These are phyloP conservation scores for Acanthacorydalis orientalis DNA, from an alignment of 2,888 invertebrate species.

Conservation along the genomic window DNA sequence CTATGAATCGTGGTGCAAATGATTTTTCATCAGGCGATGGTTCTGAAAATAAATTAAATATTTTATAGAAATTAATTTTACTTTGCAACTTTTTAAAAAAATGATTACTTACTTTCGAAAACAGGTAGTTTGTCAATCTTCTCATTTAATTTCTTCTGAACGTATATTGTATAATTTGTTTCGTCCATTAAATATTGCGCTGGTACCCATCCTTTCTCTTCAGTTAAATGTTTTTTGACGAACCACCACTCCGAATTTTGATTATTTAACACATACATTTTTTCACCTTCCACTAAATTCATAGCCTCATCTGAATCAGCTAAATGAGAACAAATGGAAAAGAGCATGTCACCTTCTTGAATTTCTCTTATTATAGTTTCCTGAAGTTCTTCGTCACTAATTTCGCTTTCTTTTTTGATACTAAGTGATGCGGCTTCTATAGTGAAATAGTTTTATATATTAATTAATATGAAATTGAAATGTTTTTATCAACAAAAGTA, in stretches of 20 bases:
- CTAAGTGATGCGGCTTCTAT: conserved; percentile 27
- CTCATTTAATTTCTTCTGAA: conserved; percentile 77
- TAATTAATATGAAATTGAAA: too few relatives aligned
- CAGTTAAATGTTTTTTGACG: conserved; percentile 72
- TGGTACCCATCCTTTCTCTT: conserved; percentile 89
- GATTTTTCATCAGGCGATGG: conserved; percentile 62
- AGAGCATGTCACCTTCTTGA: conserved; percentile 60
- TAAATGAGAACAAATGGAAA: conserved; percentile 68
- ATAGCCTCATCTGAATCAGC: conserved; percentile 80
- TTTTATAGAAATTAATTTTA: neutral
- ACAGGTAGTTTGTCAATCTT: conserved; percentile 83
- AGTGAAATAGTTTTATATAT: conserved; percentile 6
- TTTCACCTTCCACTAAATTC: conserved; percentile 79
- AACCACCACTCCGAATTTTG: conserved; percentile 88
- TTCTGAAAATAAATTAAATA: conserved; percentile 35
- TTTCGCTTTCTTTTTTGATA: conserved; percentile 27
- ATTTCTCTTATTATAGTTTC: conserved; percentile 29
- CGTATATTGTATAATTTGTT: conserved; percentile 59
- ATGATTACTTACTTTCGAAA: conserved; percentile 63
- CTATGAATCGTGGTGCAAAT: conserved; percentile 67
- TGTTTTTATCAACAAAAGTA: neutral
- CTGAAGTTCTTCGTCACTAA: conserved; percentile 19
- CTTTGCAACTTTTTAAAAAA: neutral
- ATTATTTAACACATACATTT: conserved; percentile 64
- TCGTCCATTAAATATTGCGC: conserved; percentile 76